These are phyloP conservation scores for Pygocentrus nattereri DNA, from an alignment of 2,797 vertebrate species.

Conservation along the genomic window DNA sequence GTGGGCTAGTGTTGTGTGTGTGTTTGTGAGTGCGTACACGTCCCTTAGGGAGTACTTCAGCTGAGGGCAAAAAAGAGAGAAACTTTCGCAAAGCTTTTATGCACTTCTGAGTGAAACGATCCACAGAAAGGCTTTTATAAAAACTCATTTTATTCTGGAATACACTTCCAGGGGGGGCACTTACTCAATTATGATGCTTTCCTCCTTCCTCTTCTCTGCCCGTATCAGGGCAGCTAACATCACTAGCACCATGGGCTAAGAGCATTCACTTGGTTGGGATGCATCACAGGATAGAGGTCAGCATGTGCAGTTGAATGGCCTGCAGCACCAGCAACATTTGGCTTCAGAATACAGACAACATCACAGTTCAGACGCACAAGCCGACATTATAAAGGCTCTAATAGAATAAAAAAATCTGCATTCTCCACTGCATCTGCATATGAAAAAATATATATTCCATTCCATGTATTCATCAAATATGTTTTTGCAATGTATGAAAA, in stretches of 20 bases:
- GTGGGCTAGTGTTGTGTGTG: slow-evolving; percentile 61
- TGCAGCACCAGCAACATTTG: slow-evolving; percentile 64
- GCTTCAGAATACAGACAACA: slow-evolving; percentile 51
- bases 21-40: slow-evolving; percentile 63
- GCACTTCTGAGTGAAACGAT: slow-evolving; percentile 82
- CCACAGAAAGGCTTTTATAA: slow-evolving; percentile 69
- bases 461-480: no score
- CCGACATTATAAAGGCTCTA: background rate
- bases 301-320: slow-evolving; percentile 69
- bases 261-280: slow-evolving; percentile 64
- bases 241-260: slow-evolving; percentile 69
- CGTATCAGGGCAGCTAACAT: slow-evolving; percentile 66
- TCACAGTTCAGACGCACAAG: background rate
- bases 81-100: slow-evolving; percentile 81
- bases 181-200: slow-evolving; percentile 76
- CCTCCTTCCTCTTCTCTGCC: slow-evolving; percentile 67
- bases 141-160: slow-evolving; percentile 70
- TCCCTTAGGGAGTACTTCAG: slow-evolving; percentile 75
- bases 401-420: background rate
- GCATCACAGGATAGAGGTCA: slow-evolving; percentile 69
- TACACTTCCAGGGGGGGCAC: slow-evolving; percentile 75
- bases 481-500: no score
- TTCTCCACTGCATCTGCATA: background rate
- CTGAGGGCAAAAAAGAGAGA: slow-evolving; percentile 72
- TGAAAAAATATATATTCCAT: no score